These are phyloP conservation scores for Corbicula japonica DNA, from an alignment of 2,888 invertebrate genomes.

Conservation along the genomic window DNA sequence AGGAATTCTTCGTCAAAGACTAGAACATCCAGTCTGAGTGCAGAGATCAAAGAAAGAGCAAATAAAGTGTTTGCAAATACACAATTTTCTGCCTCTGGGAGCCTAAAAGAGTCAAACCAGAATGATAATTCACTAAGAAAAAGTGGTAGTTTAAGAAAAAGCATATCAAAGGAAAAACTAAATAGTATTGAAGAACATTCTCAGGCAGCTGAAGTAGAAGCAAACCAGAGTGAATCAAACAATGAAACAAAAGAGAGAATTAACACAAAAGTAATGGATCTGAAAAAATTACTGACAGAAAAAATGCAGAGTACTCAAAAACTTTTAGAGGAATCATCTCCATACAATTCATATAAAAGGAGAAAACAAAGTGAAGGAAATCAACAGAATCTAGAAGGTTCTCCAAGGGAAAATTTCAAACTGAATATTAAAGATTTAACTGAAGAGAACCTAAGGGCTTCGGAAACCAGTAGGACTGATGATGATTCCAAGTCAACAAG, in stretches of 20 bases:
- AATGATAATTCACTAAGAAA: conserved; percentile 24
- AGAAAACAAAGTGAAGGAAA: conserved; percentile 31
- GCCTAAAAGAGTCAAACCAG: conserved; percentile 3
- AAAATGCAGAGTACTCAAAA: conserved; percentile 64
- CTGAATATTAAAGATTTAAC: conserved; percentile 33
- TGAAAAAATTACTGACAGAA: conserved; percentile 58
- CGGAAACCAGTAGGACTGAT: conserved; percentile 48
- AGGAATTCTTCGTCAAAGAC: conserved; percentile 40
- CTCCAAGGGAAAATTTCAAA: conserved; percentile 15
- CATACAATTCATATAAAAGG: conserved; percentile 40
- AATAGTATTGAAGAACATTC: conserved; percentile 8
- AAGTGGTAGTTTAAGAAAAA: conserved; percentile 26
- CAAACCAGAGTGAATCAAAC: conserved; percentile 13
- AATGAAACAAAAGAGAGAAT: conserved; percentile 46
- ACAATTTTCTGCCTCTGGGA: not conserved
- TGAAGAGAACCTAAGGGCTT: conserved; percentile 31
- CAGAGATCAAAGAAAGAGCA: conserved; percentile 41
- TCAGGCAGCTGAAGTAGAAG: conserved; percentile 13
- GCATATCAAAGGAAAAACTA: conserved; percentile 39
- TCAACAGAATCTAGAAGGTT: not conserved
- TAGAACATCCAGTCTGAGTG: conserved; percentile 30
- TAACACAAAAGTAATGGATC: conserved; percentile 46
- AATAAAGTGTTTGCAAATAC: conserved; percentile 28
- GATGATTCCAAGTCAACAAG: conserved; percentile 58
- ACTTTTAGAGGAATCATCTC: conserved; percentile 54